These are phyloP conservation scores for Blera fallax DNA, from an alignment of 2,888 invertebrate species.

Conservation along the genomic window DNA sequence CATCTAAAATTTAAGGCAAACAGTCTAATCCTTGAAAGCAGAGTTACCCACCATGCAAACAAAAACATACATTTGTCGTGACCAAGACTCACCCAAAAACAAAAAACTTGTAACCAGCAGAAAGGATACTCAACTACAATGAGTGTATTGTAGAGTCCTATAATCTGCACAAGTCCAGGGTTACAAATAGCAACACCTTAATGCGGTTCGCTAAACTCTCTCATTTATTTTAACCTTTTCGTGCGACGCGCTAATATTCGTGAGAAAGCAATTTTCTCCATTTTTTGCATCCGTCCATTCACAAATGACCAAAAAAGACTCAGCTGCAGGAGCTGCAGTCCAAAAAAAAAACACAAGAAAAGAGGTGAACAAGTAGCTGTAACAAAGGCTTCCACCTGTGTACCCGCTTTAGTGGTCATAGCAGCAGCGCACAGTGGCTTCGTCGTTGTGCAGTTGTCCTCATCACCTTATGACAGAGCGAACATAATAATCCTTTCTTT, in stretches of 20 bases:
- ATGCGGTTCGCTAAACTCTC: conserved; percentile 42
- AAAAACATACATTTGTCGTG: neutral
- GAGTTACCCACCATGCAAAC: neutral
- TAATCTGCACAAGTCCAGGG: neutral
- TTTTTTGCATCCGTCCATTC: conserved; percentile 24
- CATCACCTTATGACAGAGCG: conserved; percentile 49
- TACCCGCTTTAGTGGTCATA: conserved; percentile 19
- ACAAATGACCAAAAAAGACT: conserved; percentile 36
- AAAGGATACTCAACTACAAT: conserved; percentile 21
- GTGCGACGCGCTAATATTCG: conserved; percentile 60
- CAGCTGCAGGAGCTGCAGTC: neutral
- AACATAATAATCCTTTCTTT: conserved; percentile 54
- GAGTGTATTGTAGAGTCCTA: neutral
- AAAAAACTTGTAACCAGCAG: conserved; percentile 12
- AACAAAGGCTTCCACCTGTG: conserved; percentile 54
- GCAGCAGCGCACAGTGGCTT: neutral
- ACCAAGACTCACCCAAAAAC: conserved; percentile 10
- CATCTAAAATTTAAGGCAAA: too few relatives aligned
- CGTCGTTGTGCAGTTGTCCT: neutral
- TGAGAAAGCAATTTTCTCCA: conserved; percentile 58
- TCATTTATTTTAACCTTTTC: conserved; percentile 58
- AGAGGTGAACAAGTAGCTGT: neutral
- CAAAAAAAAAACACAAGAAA: neutral
- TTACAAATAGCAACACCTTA: conserved; percentile 43
- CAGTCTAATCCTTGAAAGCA: neutral